Evolutionary conservation across 2,113 vertebrate species (phyloP), one percentile per base, ranked within the genome.

Genomic region (Cyprinodon brontotheroides): DNA sequence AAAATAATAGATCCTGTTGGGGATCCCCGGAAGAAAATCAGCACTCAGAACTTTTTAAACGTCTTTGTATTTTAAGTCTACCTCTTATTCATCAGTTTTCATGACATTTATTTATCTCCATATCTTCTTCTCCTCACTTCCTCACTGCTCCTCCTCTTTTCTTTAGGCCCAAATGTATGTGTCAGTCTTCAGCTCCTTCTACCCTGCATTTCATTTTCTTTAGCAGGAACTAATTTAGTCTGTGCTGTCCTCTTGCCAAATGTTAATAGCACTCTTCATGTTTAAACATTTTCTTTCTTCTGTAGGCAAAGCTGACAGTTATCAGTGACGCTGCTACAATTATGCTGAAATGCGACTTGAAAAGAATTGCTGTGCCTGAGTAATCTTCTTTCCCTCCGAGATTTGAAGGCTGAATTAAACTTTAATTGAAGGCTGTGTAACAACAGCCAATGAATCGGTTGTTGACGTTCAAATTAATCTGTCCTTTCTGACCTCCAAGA

Each of bases 211-310:
- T 82, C 61, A 65, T 78, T 82, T 80, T 29, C 79, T 50, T 29
- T 36, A 15, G 10, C 61, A 39, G 47, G 29, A 84, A 78, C 74
- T 79, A 68, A 80, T 86, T 87, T 68, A 48, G 40, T 60, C 69
- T 2, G 50, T 67, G 78, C 48, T 13, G 63, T 77, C 80, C 64
- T 78, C 48, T 41, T 77, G 74, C 78, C 70, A 72, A 72, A 76
- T 69, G 78, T 79, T 87, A 87, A 81, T 80, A 72, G 53, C 74
- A 8, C 60, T 60, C 60, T 79, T 72, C 50, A 22, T 68, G 67
- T 85, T 87, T 77, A 61, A 79, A 77, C 60, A 60, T 77, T 75
- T 79, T 69, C 47, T 67, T 69, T 81, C 50, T 61, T 81, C 62
- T 39, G 57, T 5, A 17, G 74, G 82, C 71, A 8, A 50, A 37